Evolutionary conservation across 2,797 vertebrate species (phyloP).

Genomic region (Pachyuromys duprasi): DNA sequence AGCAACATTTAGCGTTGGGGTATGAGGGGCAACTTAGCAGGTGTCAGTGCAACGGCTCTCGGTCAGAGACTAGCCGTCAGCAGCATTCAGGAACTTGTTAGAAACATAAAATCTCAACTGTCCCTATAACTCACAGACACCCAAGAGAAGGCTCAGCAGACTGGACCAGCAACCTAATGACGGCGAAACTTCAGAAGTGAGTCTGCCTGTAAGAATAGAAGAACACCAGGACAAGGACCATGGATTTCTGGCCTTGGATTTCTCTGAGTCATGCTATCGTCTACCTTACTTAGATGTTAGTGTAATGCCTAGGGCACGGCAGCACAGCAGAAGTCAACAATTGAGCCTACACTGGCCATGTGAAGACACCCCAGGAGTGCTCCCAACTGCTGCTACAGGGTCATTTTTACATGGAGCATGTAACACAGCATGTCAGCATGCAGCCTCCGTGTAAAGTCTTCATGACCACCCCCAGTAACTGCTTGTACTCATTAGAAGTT

Average conservation of each 20-base stretch:
- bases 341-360: not conserved
- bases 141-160: not conserved
- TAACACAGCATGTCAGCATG: not conserved
- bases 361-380: not conserved
- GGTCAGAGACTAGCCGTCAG: not conserved
- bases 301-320: not conserved
- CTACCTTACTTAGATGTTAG: accelerated
- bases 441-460: not conserved
- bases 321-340: not conserved
- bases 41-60: not conserved
- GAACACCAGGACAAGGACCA: not conserved
- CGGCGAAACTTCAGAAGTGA: not conserved
- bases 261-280: not conserved
- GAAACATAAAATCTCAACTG: not conserved
- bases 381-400: not conserved
- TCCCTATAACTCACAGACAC: not conserved
- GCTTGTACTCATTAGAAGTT: not conserved
- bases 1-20: not conserved
- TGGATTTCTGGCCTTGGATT: not conserved
- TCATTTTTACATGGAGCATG: not conserved
- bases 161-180: not conserved
- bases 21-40: not conserved
- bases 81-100: not conserved
- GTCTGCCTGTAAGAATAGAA: not conserved
- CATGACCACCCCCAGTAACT: not conserved